A percentile compares a stretch with the other conserved stretches of the same genome.
Evolutionary conservation across 2,888 invertebrate species (phyloP).

Genomic region (Nemotelus pantherinus): DNA sequence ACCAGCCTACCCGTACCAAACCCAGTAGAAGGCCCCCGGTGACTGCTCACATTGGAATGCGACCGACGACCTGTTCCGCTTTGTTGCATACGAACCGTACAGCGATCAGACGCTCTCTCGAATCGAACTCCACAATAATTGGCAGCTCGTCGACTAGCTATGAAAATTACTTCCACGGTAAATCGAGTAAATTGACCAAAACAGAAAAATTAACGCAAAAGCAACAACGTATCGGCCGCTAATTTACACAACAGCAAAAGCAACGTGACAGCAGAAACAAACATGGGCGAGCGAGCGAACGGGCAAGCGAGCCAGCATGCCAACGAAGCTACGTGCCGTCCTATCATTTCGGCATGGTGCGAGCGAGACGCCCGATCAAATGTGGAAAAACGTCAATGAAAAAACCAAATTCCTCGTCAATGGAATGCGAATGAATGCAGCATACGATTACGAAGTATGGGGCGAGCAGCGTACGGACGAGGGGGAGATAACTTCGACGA

Average conservation of each 20-base stretch:
- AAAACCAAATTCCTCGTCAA: conserved; percentile 45
- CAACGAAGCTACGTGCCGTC: neutral
- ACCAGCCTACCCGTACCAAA: no score
- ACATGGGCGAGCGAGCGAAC: conserved; percentile 7
- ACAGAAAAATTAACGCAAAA: conserved; percentile 28
- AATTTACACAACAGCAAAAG: conserved; percentile 21
- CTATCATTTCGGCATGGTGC: neutral
- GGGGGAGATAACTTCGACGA: neutral
- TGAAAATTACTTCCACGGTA: conserved; percentile 26
- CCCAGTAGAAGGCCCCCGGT: conserved; percentile 3
- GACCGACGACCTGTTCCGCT: conserved; percentile 38
- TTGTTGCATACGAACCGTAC: conserved; percentile 3
- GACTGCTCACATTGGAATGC: conserved; percentile 34
- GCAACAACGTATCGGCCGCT: neutral
- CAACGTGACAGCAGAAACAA: conserved; percentile 32
- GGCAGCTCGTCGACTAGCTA: neutral
- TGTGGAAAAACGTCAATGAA: conserved; percentile 48
- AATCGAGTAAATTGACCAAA: conserved; percentile 38
- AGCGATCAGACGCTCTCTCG: neutral
- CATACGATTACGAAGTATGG: neutral
- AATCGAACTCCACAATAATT: neutral
- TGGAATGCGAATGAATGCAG: conserved; percentile 48
- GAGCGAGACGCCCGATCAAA: conserved; percentile 20
- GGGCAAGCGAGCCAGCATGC: neutral
- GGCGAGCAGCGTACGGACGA: conserved; percentile 8